phyloP scores from a whole-genome alignment of 1,140 invertebrate species.

The Pantala flavescens region DNA sequence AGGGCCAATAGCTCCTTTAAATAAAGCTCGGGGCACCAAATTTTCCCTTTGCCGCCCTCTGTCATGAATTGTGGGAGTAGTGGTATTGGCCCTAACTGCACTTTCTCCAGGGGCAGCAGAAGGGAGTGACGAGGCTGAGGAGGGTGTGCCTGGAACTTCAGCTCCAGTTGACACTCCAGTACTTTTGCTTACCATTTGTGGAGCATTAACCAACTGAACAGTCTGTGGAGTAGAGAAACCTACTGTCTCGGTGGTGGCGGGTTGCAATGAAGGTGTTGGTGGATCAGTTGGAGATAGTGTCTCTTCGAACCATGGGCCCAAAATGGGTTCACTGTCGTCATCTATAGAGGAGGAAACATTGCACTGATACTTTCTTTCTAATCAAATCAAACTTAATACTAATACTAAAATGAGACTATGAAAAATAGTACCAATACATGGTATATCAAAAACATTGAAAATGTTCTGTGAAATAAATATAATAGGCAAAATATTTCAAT shows the following conservation, averaged over 20 bases:
- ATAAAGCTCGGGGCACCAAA: conserved; percentile 25
- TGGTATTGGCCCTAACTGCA: conserved; percentile 16
- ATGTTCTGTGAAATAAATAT: no score
- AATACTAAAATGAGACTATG: no score
- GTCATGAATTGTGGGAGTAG: conserved; percentile 16
- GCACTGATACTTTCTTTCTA: no score
- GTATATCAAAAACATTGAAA: no score
- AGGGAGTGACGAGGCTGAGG: background rate
- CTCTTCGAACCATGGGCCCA: conserved; percentile 88
- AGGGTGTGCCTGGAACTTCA: background rate
- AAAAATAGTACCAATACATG: no score
- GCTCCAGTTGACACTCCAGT: conserved; percentile 27
- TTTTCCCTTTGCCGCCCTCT: conserved; percentile 26
- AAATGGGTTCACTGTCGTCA: conserved; percentile 81
- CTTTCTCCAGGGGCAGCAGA: conserved; percentile 24
- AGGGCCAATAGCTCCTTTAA: conserved; percentile 25
- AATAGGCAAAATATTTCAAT: no score
- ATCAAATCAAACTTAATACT: no score
- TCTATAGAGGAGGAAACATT: conserved; percentile 27
- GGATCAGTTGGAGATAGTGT: conserved; percentile 68
- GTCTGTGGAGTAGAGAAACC: conserved; percentile 23
- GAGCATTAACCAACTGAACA: conserved; percentile 39
- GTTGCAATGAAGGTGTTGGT: conserved; percentile 24
- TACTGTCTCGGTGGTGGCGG: background rate
- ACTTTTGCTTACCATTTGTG: conserved; percentile 33